A percentile compares a stretch with the other conserved stretches of the same genome.
These are phyloP conservation scores for Protophormia terraenovae DNA, from an alignment of 2,888 invertebrate genomes.

Conservation along the genomic window DNA sequence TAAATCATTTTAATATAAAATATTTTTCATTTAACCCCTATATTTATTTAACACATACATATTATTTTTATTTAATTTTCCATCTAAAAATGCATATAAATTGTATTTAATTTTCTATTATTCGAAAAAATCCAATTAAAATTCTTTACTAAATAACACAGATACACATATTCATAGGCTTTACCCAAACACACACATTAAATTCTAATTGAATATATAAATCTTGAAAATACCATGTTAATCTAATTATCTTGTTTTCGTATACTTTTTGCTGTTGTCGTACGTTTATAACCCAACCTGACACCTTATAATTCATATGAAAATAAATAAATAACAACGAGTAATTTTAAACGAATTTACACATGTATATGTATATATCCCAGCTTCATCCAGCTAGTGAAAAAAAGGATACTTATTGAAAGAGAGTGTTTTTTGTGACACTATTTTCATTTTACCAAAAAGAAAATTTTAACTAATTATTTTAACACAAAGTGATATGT, in stretches of 20 bases:
- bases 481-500: constrained; percentile 41
- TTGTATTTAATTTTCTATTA: too few species aligned
- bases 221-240: constrained; percentile 18
- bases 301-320: constrained; percentile 1
- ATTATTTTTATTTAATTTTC: too few species aligned
- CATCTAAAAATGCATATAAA: too few species aligned
- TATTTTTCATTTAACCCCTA: too few species aligned
- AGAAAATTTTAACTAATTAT: constrained; percentile 48
- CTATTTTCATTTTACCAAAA: constrained; percentile 31
- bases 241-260: constrained; percentile 17
- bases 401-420: neutral
- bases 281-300: neutral
- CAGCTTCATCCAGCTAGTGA: neutral
- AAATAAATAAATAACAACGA: neutral
- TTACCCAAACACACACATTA: neutral
- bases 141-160: too few species aligned
- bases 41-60: too few species aligned
- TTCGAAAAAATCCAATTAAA: too few species aligned
- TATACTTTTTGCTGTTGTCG: neutral
- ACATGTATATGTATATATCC: too few species aligned
- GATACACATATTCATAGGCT: too few species aligned
- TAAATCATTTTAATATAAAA: too few species aligned
- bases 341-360: neutral
- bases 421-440: neutral
- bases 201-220: constrained; percentile 36